phyloP scores from a whole-genome alignment of 2,797 vertebrate genomes.

The Myotis vivesi region DNA sequence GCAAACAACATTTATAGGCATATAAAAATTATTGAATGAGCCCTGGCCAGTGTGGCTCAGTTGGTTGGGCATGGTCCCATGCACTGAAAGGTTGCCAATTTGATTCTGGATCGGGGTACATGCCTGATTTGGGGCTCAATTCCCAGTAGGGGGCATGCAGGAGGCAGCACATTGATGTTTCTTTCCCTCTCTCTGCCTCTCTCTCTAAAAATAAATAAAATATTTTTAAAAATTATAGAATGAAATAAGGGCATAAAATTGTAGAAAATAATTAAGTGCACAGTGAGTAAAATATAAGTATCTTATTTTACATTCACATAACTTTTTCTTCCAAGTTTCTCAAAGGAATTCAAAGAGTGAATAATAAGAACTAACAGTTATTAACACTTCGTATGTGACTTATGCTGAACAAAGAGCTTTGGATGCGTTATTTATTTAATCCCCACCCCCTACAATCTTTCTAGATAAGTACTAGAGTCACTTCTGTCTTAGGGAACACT shows the following conservation, averaged over 20 bases:
- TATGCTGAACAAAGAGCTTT: not conserved
- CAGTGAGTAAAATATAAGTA: not conserved
- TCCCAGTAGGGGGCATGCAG: not conserved
- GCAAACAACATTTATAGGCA: not conserved
- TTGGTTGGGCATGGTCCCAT: not conserved
- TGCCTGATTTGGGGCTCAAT: not conserved
- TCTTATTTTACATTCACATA: not conserved
- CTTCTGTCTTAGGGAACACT: not conserved
- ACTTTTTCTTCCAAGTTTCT: slow-evolving; percentile 16
- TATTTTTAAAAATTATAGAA: not conserved
- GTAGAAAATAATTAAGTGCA: not conserved
- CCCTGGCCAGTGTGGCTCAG: not conserved
- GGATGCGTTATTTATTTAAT: not conserved
- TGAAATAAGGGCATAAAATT: slow-evolving; percentile 20
- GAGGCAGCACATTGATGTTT: not conserved
- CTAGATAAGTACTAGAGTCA: not conserved
- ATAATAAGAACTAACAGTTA: not conserved
- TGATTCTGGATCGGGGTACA: not conserved
- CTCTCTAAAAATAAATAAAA: not conserved
- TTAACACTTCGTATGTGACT: not conserved
- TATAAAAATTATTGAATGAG: not conserved
- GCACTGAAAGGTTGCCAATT: not conserved
- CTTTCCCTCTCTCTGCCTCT: not conserved
- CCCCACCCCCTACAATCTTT: not conserved
- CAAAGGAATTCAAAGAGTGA: not conserved